A percentile compares a stretch with the other conserved stretches of the same genome.
These are phyloP conservation scores for Phasianus colchicus DNA, from an alignment of 2,113 vertebrate species.

Conservation along the genomic window DNA sequence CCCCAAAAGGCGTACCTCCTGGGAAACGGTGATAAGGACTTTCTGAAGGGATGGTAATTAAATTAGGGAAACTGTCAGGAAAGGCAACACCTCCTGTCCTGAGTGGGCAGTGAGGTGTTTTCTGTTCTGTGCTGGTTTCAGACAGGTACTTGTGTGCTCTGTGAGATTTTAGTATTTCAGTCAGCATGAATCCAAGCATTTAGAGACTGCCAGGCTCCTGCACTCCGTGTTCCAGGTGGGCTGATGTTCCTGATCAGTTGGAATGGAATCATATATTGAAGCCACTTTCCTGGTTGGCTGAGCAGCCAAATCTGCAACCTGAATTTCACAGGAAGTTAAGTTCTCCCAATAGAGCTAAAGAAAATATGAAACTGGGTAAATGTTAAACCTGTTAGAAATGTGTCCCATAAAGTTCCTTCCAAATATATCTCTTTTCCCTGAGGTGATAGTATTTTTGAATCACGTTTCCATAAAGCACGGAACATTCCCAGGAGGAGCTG, in stretches of 20 bases:
- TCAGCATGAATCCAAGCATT: neutral
- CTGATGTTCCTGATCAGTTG: fast-evolving
- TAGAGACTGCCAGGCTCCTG: neutral
- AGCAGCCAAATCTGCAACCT: constrained; percentile 31
- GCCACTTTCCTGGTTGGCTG: neutral
- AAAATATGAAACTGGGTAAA: neutral
- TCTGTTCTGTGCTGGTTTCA: neutral
- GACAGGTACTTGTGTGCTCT: neutral
- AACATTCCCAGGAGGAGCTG: neutral
- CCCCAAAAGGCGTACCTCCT: neutral
- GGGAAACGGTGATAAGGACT: neutral
- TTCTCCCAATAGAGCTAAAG: constrained; percentile 37
- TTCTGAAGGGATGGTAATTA: neutral
- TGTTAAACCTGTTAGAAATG: constrained; percentile 52
- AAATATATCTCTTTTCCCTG: neutral
- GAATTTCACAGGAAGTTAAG: constrained; percentile 51
- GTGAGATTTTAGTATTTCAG: neutral
- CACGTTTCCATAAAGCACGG: neutral
- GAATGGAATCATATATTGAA: neutral
- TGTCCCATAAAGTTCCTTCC: constrained; percentile 20
- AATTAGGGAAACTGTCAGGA: neutral
- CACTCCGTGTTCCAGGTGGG: neutral
- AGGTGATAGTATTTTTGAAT: neutral
- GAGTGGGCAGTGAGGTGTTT: fast-evolving
- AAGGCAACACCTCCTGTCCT: neutral